A percentile compares a stretch with the other conserved stretches of the same genome.
phyloP scores from a whole-genome alignment of 1,140 invertebrate species.

The Amphibalanus amphitrite region DNA sequence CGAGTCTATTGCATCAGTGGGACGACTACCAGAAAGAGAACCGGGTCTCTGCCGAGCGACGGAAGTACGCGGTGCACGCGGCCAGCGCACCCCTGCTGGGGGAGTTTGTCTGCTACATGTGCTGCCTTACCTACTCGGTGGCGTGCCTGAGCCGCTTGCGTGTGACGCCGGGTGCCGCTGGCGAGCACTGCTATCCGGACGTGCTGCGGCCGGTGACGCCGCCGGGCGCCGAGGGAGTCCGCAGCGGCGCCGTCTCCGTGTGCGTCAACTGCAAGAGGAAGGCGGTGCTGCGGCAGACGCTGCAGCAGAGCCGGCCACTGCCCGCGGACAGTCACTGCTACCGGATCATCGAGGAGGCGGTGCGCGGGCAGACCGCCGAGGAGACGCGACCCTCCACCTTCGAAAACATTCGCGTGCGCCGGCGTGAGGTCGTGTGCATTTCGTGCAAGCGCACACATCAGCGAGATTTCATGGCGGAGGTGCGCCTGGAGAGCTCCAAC shows the following conservation, averaged over 20 bases:
- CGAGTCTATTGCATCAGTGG: constrained; percentile 67
- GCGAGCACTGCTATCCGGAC: constrained; percentile 72
- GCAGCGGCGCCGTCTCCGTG: neutral
- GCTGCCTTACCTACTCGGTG: constrained; percentile 55
- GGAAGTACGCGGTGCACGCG: constrained; percentile 47
- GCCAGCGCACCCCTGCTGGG: neutral
- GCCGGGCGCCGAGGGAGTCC: constrained; percentile 43
- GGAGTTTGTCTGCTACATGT: constrained; percentile 68
- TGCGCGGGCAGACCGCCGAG: neutral
- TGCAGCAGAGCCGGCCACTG: neutral
- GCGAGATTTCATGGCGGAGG: neutral
- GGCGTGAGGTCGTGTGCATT: neutral
- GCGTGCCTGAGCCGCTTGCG: constrained; percentile 55
- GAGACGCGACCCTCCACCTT: neutral
- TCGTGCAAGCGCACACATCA: neutral
- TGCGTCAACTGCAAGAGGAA: neutral
- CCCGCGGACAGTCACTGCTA: neutral
- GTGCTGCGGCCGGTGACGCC: constrained; percentile 57
- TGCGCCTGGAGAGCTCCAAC: neutral
- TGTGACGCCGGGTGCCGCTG: constrained; percentile 63
- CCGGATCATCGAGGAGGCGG: neutral
- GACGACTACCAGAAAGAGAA: constrained; percentile 41
- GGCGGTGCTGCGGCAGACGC: neutral
- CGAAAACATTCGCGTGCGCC: neutral
- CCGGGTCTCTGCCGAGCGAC: constrained; percentile 45